These are phyloP conservation scores for Aspidiotus destructor DNA, from an alignment of 2,888 invertebrate species.

Conservation along the genomic window DNA sequence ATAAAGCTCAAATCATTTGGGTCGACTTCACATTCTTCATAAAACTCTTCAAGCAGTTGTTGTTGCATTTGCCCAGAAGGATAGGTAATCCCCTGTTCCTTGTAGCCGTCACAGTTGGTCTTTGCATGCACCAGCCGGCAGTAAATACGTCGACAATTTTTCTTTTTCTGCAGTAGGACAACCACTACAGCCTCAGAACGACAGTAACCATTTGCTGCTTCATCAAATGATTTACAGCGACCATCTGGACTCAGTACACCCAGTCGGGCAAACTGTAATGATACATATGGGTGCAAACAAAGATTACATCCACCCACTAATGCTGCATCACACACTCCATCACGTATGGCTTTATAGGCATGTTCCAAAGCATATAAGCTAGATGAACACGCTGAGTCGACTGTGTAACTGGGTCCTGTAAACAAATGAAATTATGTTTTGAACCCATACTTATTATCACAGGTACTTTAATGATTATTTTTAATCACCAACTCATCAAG, in stretches of 20 bases:
- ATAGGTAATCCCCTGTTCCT: slow-evolving; percentile 59
- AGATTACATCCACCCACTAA: slow-evolving; percentile 81
- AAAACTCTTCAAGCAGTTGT: slow-evolving; percentile 46
- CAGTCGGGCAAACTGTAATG: slow-evolving; percentile 68
- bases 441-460: no score
- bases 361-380: slow-evolving; percentile 78
- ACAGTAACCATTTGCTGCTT: slow-evolving; percentile 48
- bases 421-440: background rate
- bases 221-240: slow-evolving; percentile 82
- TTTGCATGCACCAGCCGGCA: slow-evolving; percentile 65
- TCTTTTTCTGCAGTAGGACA: slow-evolving; percentile 44
- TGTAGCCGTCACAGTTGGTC: slow-evolving; percentile 70
- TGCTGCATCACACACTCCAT: slow-evolving; percentile 77
- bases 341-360: slow-evolving; percentile 63
- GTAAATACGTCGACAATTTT: slow-evolving; percentile 55
- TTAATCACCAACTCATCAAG: no score
- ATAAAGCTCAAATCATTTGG: slow-evolving; percentile 64
- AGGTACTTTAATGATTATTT: no score
- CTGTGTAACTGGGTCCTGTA: slow-evolving; percentile 68
- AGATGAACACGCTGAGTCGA: slow-evolving; percentile 94
- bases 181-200: slow-evolving; percentile 45
- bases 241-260: slow-evolving; percentile 74
- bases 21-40: slow-evolving; percentile 54
- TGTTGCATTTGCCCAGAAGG: slow-evolving; percentile 49
- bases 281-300: slow-evolving; percentile 75